Conservation (phyloP, 1,140 invertebrate species). For the Panagrolaimus sp. region DNA sequence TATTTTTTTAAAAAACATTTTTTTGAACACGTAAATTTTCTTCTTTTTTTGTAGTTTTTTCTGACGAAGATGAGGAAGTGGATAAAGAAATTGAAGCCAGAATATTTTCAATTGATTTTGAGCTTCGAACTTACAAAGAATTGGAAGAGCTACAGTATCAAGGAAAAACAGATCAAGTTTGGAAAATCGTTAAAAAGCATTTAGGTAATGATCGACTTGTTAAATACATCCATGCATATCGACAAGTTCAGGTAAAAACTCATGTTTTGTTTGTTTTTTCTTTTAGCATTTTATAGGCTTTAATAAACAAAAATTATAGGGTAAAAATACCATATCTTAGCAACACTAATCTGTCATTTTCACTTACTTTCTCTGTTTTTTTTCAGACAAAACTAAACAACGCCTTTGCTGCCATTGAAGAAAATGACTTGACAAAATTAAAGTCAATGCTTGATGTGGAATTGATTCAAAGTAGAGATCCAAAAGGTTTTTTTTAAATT, state of each 20-base stretch:
- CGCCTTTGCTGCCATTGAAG: constrained; percentile 46
- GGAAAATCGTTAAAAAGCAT: constrained; percentile 51
- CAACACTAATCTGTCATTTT: background rate
- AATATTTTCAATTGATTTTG: constrained; percentile 42
- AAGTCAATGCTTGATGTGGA: constrained; percentile 40
- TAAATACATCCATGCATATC: constrained; percentile 45
- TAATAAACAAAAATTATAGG: constrained; percentile 13
- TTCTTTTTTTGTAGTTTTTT: constrained; percentile 14
- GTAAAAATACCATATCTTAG: constrained; percentile 15
- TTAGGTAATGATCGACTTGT: constrained; percentile 45
- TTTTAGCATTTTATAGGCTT: too few species aligned
- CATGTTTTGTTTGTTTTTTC: too few species aligned
- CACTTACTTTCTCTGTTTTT: constrained; percentile 19
- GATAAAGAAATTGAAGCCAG: constrained; percentile 36
- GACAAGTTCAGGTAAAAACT: constrained; percentile 45
- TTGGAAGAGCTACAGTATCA: constrained; percentile 52
- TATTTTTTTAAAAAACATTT: background rate
- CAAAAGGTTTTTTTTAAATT: constrained; percentile 33
- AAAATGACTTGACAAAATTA: constrained; percentile 42
- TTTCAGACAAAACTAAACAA: constrained; percentile 39
- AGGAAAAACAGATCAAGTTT: constrained; percentile 50
- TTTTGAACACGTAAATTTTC: background rate
- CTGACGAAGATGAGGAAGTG: constrained; percentile 42
- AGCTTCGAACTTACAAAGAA: constrained; percentile 36
- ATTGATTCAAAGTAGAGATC: constrained; percentile 46